Evolutionary conservation across 2,888 invertebrate species (phyloP), one percentile per base, ranked within the genome.

Genomic region (Tinea semifulvella): DNA sequence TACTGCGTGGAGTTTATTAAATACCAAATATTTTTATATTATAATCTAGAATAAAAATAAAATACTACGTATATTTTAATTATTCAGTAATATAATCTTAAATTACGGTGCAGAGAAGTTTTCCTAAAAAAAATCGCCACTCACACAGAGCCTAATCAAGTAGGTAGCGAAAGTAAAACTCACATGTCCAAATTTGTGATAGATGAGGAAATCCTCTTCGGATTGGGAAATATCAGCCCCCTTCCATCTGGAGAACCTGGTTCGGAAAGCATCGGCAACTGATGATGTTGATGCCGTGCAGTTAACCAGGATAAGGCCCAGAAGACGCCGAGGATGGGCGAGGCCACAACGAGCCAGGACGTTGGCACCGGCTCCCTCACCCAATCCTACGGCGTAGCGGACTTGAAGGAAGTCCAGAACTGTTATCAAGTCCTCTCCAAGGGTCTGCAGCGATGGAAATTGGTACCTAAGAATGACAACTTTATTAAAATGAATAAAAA

Each of bases 101-200:
- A n/a, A n/a, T n/a, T n/a, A n/a, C n/a, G n/a, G n/a, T n/a, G n/a
- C n/a, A n/a, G n/a, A n/a, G n/a, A n/a, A n/a, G n/a, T n/a, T n/a
- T n/a, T n/a, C n/a, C n/a, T n/a, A n/a, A n/a, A n/a, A n/a, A n/a
- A n/a, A n/a, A n/a, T n/a, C n/a, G n/a, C n/a, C n/a, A n/a, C n/a
- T n/a, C n/a, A n/a, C n/a, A n/a, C n/a, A n/a, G n/a, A n/a, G n/a
- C n/a, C n/a, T n/a, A n/a, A n/a, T n/a, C n/a, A n/a, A n/a, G n/a
- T n/a, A n/a, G n/a, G n/a, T n/a, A n/a, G n/a, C n/a, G n/a, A n/a
- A n/a, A n/a, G n/a, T 66, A 52, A 57, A 65, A 89, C 92, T 89
- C 86, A 94, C 94, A 75, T 91, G 90, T 68, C 94, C 95, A 71
- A 94, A 94, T 83, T 94, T 92, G 71, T 95, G 94, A 65, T 92